Evolutionary conservation across 2,797 vertebrate species (phyloP), one percentile per base, ranked within the genome.

Genomic region (Argyrosomus regius): DNA sequence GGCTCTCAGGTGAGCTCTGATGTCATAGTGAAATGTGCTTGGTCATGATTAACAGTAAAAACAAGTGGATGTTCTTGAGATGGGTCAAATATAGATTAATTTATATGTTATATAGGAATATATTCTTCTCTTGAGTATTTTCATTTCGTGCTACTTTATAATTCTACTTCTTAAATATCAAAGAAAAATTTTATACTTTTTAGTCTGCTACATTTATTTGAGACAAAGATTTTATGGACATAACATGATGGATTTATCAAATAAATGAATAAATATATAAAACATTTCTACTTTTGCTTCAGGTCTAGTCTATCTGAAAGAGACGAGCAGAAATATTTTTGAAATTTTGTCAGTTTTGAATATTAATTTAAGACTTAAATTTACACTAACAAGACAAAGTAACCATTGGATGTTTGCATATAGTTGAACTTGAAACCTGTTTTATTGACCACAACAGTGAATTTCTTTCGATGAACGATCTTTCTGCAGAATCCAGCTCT

Each of bases 1-100:
- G 9, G 39, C 35, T 10, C 50, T 53, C 65, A 67, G 69, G n/a
- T 72, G 45, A 60, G 50, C 22, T 59, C 20, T 65, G 48, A 31
- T 65, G 54, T 52, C 45, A 64, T 1, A 13, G 14, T 43, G 16
- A 74, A 18, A 28, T 6, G 9, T 31, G 6, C 28, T 45, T 22
- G 35, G 4, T 62, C 41, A 49, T 16, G 24, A 64, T 24, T 17
- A 43, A 43, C 22, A 43, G 3, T 13, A 43, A 48, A 46, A 69
- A 35, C 43, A 61, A 46, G 24, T n/a, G 53, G 3, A 58, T 7
- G n/a, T 26, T 26, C 26, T 68, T 13, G 13, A 58, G 18, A 22
- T 17, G 7, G 13, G 24, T 46, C n/a, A 46, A n/a, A 53, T 31
- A 14, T 20, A 72, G 28, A 58, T 31, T 17, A 0, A 18, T 57